phyloP scores from a whole-genome alignment of 37 sponge, comb jelly and placozoan species.

The Dysidea cf. avara region DNA sequence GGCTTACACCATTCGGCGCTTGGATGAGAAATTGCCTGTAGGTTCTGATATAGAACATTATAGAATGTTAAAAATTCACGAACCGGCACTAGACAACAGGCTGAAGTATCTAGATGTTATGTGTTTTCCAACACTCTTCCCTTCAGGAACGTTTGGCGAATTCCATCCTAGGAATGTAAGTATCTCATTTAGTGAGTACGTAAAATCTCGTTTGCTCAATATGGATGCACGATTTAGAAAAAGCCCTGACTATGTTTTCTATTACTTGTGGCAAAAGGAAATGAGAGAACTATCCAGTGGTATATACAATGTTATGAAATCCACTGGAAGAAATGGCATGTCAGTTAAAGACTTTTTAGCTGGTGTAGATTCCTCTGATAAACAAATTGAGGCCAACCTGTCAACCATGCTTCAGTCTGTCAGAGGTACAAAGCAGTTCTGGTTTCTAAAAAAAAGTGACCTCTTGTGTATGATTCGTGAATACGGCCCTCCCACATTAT shows the following conservation, averaged over 20 bases:
- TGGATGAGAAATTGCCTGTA: neutral
- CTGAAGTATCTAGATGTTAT: slow-evolving; percentile 30
- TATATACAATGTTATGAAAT: slow-evolving; percentile 46
- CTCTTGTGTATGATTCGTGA: slow-evolving; percentile 55
- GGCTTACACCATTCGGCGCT: slow-evolving; percentile 17
- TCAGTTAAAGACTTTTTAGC: slow-evolving; percentile 14
- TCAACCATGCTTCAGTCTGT: slow-evolving; percentile 37
- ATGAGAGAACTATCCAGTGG: slow-evolving; percentile 36
- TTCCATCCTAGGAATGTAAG: slow-evolving; percentile 35
- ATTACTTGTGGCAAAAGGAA: slow-evolving; percentile 35
- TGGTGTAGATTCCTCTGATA: neutral
- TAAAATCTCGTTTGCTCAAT: slow-evolving; percentile 51
- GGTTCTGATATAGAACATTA: slow-evolving; percentile 28
- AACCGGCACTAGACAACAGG: slow-evolving; percentile 10
- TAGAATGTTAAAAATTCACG: slow-evolving; percentile 26
- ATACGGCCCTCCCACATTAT: slow-evolving; percentile 9
- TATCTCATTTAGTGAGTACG: slow-evolving; percentile 27
- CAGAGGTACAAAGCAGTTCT: slow-evolving; percentile 49
- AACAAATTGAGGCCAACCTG: slow-evolving; percentile 11
- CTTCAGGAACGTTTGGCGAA: slow-evolving; percentile 55
- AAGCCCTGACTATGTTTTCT: slow-evolving; percentile 45
- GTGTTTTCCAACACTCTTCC: slow-evolving; percentile 49
- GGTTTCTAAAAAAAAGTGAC: slow-evolving; percentile 33
- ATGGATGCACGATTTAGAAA: slow-evolving; percentile 47
- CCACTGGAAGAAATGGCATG: slow-evolving; percentile 6